Base-by-base conservation (phyloP, 37 sponge, comb jelly and placozoan genomes). In the Hexactinellida sp. region DNA sequence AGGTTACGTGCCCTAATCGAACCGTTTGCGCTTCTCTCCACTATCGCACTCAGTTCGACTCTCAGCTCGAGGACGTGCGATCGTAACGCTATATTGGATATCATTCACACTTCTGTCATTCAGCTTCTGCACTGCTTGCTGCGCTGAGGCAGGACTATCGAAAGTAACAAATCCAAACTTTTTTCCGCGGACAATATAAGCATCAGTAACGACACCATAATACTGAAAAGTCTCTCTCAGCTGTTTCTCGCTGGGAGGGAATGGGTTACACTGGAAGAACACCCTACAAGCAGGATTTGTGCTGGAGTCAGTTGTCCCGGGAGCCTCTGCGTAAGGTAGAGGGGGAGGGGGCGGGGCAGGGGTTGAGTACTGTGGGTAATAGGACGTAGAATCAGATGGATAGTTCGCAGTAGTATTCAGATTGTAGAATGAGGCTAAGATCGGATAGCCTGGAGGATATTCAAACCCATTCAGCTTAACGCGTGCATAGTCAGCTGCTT, bases 111-210 rank as follows among this genome's bases (percentile, higher is more conserved):
- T 28, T 28, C 28, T n/a, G 30, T 63, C 13, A n/a, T 63, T 63
- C 28, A 63, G 25, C 76, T 21, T 23, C 34, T 63, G 21, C 3
- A 63, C 30, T 63, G 98, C 95, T 16, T 91, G 91, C 85, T 97
- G 94, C 0, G 98, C 98, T 24, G 98, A 86, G 5, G 51, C 38
- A 0, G 90, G 84, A 0, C 34, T 89, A 10, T 89, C 89, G 41
- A 90, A 97, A 82, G 90, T 93, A 0, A 94, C 95, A 85, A 95
- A 97, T 35, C 98, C 98, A 41, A 92, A 97, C 71, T 95, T 95
- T 83, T 91, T 90, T 16, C 96, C 94, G 0, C 96, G 54, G 41
- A 95, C 93, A 23, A 95, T 36, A 92, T 92, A 95, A 0, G 93
- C 88, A 83, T 94, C 92, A 38, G 93, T 95, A 28, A 97, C 91